Percentiles rank a stretch among this genome's conserved stretches.
phyloP scores from a whole-genome alignment of 1,140 invertebrate species.

The Ooceraea biroi region DNA sequence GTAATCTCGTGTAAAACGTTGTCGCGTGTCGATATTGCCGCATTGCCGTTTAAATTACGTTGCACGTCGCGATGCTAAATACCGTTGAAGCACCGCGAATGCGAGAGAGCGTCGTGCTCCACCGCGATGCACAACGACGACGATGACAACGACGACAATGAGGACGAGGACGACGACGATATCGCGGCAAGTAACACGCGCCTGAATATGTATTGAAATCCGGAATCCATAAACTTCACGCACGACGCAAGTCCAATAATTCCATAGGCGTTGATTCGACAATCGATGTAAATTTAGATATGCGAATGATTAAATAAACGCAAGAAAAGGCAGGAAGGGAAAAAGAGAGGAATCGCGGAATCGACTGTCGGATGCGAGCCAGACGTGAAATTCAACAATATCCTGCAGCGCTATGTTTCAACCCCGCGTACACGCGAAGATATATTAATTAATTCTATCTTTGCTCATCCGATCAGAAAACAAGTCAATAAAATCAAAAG shows the following conservation, averaged over 20 bases:
- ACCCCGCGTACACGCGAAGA: slow-evolving; percentile 17
- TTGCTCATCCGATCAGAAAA: neutral
- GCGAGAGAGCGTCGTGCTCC: neutral
- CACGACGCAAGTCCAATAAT: slow-evolving; percentile 49
- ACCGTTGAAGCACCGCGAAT: slow-evolving; percentile 13
- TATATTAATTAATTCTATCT: slow-evolving; percentile 56
- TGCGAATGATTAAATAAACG: slow-evolving; percentile 46
- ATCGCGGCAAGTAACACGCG: slow-evolving; percentile 24
- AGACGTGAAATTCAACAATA: slow-evolving; percentile 51
- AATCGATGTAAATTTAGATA: slow-evolving; percentile 51
- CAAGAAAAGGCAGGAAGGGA: slow-evolving; percentile 9
- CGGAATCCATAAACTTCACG: slow-evolving; percentile 47
- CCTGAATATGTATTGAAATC: slow-evolving; percentile 36
- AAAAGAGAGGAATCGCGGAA: slow-evolving; percentile 13
- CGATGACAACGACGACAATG: no score
- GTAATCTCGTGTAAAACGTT: slow-evolving; percentile 33
- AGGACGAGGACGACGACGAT: neutral
- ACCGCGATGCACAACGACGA: no score
- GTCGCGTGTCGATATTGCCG: slow-evolving; percentile 12
- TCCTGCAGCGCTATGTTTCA: slow-evolving; percentile 28
- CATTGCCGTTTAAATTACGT: slow-evolving; percentile 30
- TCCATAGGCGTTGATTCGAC: slow-evolving; percentile 43
- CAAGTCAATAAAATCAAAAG: slow-evolving; percentile 44
- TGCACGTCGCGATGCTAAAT: slow-evolving; percentile 1
- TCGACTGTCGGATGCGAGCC: slow-evolving; percentile 37